These are phyloP conservation scores for Apogon talboti DNA, from an alignment of 2,797 vertebrate genomes.

Conservation along the genomic window DNA sequence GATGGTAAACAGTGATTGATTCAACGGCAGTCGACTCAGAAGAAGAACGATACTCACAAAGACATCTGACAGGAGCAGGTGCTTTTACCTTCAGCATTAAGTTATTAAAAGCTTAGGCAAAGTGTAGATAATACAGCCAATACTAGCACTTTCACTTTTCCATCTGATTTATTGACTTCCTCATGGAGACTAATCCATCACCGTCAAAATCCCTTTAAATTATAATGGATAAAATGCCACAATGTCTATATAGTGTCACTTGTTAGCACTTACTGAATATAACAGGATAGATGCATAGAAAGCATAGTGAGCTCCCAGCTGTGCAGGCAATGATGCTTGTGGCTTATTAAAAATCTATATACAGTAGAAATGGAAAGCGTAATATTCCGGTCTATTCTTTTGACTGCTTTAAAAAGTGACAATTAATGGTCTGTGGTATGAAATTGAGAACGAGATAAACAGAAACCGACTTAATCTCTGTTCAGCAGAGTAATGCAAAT, in stretches of 20 bases:
- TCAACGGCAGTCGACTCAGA: slow-evolving; percentile 22
- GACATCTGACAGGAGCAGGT: slow-evolving; percentile 11
- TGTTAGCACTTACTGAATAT: slow-evolving; percentile 48
- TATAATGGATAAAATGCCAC: slow-evolving; percentile 60
- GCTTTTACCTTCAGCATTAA: slow-evolving; percentile 35
- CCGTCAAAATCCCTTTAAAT: slow-evolving; percentile 58
- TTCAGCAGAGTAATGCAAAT: slow-evolving; percentile 2
- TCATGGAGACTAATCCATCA: slow-evolving; percentile 64
- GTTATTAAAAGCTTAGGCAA: slow-evolving; percentile 49
- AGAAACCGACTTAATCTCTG: neutral
- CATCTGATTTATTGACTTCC: slow-evolving; percentile 62
- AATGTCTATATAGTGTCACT: slow-evolving; percentile 49
- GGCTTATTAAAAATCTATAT: slow-evolving; percentile 18
- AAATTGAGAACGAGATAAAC: slow-evolving; percentile 13
- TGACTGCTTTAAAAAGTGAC: slow-evolving; percentile 26
- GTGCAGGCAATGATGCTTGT: slow-evolving; percentile 31
- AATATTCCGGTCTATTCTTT: slow-evolving; percentile 22
- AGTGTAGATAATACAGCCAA: slow-evolving; percentile 61
- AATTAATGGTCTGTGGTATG: slow-evolving; percentile 24
- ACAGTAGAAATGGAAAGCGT: slow-evolving; percentile 19
- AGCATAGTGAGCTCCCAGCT: slow-evolving; percentile 7
- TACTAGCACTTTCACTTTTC: slow-evolving; percentile 56
- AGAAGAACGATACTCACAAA: slow-evolving; percentile 16
- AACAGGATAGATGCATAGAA: slow-evolving; percentile 29
- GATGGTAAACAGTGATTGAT: slow-evolving; percentile 24